phyloP scores from a whole-genome alignment of 1,140 invertebrate species.

The Zelostemma sp. region DNA sequence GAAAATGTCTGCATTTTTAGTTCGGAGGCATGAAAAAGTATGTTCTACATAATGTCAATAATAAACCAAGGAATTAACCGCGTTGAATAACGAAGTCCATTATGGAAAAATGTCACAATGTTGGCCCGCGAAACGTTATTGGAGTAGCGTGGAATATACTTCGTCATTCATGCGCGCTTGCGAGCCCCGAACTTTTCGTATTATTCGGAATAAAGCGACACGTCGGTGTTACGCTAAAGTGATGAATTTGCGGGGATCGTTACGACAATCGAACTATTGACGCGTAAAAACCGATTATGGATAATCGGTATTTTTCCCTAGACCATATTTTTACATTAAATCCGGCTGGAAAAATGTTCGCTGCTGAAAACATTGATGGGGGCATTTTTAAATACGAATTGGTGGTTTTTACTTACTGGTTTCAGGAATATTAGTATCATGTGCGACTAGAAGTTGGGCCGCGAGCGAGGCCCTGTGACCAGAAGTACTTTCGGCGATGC shows the following conservation, averaged over 20 bases:
- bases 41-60: too few species aligned
- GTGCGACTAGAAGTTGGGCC: conserved; percentile 74
- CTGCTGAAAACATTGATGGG: too few species aligned
- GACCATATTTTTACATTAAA: too few species aligned
- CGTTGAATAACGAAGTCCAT: conserved; percentile 19
- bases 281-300: conserved; percentile 46
- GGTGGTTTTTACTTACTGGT: conserved; percentile 65
- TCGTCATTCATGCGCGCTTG: conserved; percentile 22
- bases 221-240: conserved; percentile 35
- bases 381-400: too few species aligned
- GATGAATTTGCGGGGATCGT: conserved; percentile 48
- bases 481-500: conserved; percentile 75
- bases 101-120: conserved; percentile 25
- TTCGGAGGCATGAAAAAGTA: too few species aligned
- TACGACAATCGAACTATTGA: conserved; percentile 45
- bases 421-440: conserved; percentile 70
- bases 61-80: neutral
- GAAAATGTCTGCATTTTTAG: too few species aligned
- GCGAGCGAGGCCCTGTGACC: conserved; percentile 71
- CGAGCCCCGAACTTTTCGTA: conserved; percentile 33
- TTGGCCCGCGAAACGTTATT: conserved; percentile 23
- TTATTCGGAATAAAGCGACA: conserved; percentile 43
- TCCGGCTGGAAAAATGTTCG: too few species aligned
- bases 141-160: conserved; percentile 24
- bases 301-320: conserved; percentile 26